These are phyloP conservation scores for Penaeus japonicus DNA, from an alignment of 1,140 invertebrate genomes.

Conservation along the genomic window DNA sequence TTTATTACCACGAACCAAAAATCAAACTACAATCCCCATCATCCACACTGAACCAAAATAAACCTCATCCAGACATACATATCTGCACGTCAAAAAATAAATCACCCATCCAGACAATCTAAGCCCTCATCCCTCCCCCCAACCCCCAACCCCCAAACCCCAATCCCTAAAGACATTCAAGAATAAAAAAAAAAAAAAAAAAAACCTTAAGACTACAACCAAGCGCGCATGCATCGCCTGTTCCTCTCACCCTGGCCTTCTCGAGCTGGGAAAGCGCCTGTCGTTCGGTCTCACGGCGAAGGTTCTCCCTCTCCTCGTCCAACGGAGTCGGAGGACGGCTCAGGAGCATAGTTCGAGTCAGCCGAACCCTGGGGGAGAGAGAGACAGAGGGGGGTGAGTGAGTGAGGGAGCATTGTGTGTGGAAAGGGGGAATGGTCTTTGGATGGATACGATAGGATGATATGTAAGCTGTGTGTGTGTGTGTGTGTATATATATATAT, in stretches of 20 bases:
- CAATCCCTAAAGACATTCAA: neutral
- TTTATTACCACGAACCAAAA: neutral
- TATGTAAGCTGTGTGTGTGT: no score
- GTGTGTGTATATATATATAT: no score
- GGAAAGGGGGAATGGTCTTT: neutral
- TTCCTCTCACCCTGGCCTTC: constrained; percentile 85
- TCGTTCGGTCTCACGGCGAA: constrained; percentile 96
- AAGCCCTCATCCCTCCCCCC: neutral
- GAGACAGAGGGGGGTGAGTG: neutral
- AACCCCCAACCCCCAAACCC: neutral
- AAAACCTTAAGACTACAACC: neutral
- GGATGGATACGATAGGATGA: neutral
- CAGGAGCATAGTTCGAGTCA: constrained; percentile 99
- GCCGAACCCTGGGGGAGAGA: constrained; percentile 85
- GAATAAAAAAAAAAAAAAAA: neutral
- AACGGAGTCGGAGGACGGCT: constrained; percentile 98
- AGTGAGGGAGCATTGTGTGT: neutral
- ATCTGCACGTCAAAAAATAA: no score
- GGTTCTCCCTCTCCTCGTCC: constrained; percentile 97
- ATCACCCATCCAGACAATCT: no score
- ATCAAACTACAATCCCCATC: neutral
- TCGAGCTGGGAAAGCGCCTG: constrained; percentile 97
- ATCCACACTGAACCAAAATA: no score
- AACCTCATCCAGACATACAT: no score
- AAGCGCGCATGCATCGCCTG: neutral